Evolutionary conservation across 1,140 invertebrate genomes (phyloP), one percentile per base, ranked within the genome.

Genomic region (Drosophila fuyamai): DNA sequence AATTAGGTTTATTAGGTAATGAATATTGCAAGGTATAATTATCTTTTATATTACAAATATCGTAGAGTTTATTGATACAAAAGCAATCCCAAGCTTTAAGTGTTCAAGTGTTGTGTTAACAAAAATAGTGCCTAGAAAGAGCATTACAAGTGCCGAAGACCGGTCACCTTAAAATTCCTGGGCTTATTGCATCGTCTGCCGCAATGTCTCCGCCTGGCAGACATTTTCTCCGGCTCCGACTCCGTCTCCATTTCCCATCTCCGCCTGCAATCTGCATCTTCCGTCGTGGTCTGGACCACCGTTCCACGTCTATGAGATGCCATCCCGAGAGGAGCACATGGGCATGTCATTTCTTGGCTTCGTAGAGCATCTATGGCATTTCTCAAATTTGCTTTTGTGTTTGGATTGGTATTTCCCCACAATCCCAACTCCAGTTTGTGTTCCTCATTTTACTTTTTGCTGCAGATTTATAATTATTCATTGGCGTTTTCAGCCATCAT

Each of bases 381-480:
- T 86, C 83, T 79, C 23, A 48, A 79, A 83, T 77, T 76, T 81
- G 51, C 58, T 65, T 61, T 76, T 63, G 44, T 67, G 27, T 63
- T 29, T 43, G 18, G 44, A 44, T 59, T 70, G 57, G 46, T 51
- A 65, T 82, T 86, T 71, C 79, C 63, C 70, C 74, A 79, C 47
- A 76, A 47, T 66, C 70, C 57, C 68, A 44, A 32, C 41, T 44
- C 40, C 18, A 51, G 43, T 63, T 81, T 78, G 56, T 81, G 76
- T 83, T 86, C 76, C 79, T 88, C 79, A 86, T 86, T 86, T 86
- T 83, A 86, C 83, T 88, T 86, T 86, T 82, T 55, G 73, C 60
- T 40, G 67, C 35, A 55, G 58, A 68, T 70, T 65, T 85, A 81
- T 72, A 76, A 85, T 67, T 82, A 81, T 77, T 66, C 75, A 77